Percentiles rank a stretch among this genome's conserved stretches.
These are phyloP conservation scores for Diachasma alloeum DNA, from an alignment of 1,140 invertebrate genomes.

Conservation along the genomic window DNA sequence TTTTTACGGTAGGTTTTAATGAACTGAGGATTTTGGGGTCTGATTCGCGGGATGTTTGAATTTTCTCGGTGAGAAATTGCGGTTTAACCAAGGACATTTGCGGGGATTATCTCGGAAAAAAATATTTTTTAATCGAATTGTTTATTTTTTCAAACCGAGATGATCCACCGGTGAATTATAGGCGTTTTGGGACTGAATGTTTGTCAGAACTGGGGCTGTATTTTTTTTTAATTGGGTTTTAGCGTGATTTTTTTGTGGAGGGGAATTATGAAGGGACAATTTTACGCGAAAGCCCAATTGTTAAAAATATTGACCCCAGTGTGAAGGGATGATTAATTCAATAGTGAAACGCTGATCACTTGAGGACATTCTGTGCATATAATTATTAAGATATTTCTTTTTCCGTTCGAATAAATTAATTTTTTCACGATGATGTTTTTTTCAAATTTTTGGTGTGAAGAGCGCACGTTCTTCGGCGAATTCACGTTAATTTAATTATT, in stretches of 20 bases:
- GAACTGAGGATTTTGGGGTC: not conserved
- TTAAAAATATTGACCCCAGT: not conserved
- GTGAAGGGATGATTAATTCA: not conserved
- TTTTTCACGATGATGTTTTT: not conserved
- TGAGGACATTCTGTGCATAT: conserved; percentile 15
- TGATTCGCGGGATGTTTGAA: not conserved
- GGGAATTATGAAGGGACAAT: no score
- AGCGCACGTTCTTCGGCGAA: not conserved
- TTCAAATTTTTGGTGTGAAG: not conserved
- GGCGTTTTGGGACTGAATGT: conserved; percentile 2
- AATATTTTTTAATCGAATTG: not conserved
- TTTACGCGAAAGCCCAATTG: no score
- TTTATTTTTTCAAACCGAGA: not conserved
- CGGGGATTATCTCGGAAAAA: not conserved
- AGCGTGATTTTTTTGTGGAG: no score
- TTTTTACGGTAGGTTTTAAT: not conserved
- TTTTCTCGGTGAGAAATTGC: not conserved
- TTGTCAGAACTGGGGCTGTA: not conserved
- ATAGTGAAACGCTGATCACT: not conserved
- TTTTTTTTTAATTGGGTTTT: no score
- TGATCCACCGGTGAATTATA: not conserved
- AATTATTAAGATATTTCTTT: not conserved
- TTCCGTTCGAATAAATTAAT: not conserved
- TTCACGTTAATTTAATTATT: conserved; percentile 36
- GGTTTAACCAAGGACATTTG: not conserved